These are phyloP conservation scores for Condylostylus longicornis DNA, from an alignment of 1,140 invertebrate genomes.

Conservation along the genomic window DNA sequence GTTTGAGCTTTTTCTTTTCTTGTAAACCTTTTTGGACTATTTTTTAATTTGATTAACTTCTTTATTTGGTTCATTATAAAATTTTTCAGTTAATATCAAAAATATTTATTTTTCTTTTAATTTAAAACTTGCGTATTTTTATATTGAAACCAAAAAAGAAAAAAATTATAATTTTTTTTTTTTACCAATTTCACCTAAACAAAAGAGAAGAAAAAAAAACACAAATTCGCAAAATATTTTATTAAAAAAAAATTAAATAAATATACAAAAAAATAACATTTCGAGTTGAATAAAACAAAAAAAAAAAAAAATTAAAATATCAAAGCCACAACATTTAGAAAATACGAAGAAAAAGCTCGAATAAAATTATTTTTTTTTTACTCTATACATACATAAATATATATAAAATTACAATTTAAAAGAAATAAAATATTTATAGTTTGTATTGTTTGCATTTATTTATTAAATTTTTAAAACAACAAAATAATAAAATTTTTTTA, in stretches of 20 bases:
- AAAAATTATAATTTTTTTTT: constrained; percentile 8
- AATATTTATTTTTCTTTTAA: constrained; percentile 3
- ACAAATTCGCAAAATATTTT: constrained; percentile 24
- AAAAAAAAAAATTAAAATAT: too few species aligned
- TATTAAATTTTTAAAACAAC: constrained; percentile 13
- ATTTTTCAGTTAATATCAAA: constrained; percentile 5
- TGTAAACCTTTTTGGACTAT: constrained; percentile 17
- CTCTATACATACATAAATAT: too few species aligned
- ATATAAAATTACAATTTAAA: constrained; percentile 3
- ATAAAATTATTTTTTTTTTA: too few species aligned
- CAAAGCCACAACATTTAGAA: too few species aligned
- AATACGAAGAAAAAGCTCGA: too few species aligned
- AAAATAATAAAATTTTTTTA: constrained; percentile 7
- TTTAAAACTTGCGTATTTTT: constrained; percentile 10
- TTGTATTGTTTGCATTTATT: constrained; percentile 10
- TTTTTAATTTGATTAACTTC: constrained; percentile 12
- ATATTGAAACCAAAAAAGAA: constrained; percentile 12
- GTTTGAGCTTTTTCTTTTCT: constrained; percentile 33
- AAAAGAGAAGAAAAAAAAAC: constrained; percentile 10
- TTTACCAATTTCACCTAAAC: constrained; percentile 4
- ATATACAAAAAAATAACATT: constrained; percentile 6
- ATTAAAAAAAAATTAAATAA: neutral
- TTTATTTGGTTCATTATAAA: constrained; percentile 10
- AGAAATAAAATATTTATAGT: constrained; percentile 2
- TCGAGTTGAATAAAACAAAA: too few species aligned